phyloP scores from a whole-genome alignment of 2,888 invertebrate genomes.

The Sinodicranocentrus sp. region DNA sequence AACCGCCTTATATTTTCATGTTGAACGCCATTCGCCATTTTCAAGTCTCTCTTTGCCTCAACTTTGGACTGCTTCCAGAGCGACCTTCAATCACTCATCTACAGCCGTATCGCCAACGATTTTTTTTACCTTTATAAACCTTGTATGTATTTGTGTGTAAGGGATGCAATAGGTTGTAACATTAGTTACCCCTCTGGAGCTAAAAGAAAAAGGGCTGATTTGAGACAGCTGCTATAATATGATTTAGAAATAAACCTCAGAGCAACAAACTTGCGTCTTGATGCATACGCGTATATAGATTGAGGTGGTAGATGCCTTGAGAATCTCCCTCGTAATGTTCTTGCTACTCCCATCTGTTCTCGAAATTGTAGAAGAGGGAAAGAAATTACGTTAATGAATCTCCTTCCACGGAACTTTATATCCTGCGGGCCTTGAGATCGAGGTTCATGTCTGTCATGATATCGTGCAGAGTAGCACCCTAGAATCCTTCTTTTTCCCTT shows the following conservation, averaged over 20 bases:
- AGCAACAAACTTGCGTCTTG: constrained; percentile 20
- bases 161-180: too few relatives aligned
- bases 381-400: constrained; percentile 68
- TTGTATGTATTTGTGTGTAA: too few relatives aligned
- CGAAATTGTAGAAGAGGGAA: constrained; percentile 56
- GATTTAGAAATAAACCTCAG: constrained; percentile 32
- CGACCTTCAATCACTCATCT: neutral
- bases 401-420: constrained; percentile 64
- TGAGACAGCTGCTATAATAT: constrained; percentile 36
- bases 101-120: too few relatives aligned
- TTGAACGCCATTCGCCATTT: too few relatives aligned
- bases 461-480: constrained; percentile 67
- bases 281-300: neutral
- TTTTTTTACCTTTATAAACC: too few relatives aligned
- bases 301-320: too few relatives aligned
- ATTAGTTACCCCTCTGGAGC: constrained; percentile 6
- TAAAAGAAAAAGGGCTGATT: constrained; percentile 1
- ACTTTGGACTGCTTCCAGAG: too few relatives aligned
- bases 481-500: constrained; percentile 25
- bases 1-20: too few relatives aligned
- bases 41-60: too few relatives aligned
- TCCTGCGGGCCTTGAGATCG: constrained; percentile 65
- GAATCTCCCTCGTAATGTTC: constrained; percentile 12
- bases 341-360: constrained; percentile 61
- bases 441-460: constrained; percentile 59